Evolutionary conservation across 2,113 vertebrate genomes (phyloP).

Genomic region (Thymallus thymallus): DNA sequence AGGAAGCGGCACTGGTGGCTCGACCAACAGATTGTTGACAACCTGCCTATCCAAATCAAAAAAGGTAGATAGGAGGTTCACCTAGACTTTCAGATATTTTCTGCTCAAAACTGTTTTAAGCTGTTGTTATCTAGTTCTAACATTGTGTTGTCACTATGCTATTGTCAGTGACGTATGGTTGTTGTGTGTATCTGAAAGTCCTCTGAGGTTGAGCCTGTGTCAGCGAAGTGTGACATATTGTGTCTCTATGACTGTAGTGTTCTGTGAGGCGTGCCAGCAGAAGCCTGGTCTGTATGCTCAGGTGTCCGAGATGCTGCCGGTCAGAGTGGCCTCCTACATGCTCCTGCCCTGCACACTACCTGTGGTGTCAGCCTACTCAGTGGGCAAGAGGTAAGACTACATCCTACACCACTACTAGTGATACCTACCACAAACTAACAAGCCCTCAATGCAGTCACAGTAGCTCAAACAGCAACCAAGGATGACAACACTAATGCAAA

Average conservation of each 20-base stretch:
- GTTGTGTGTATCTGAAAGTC: too few relatives aligned
- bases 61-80: conserved; percentile 69
- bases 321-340: conserved; percentile 83
- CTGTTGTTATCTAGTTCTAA: background rate
- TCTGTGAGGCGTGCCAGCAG: conserved; percentile 77
- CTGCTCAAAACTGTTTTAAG: background rate
- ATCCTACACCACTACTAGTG: background rate
- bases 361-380: conserved; percentile 77
- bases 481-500: too few relatives aligned
- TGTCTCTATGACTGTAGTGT: conserved; percentile 60
- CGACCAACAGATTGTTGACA: conserved; percentile 74
- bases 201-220: too few relatives aligned
- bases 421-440: too few relatives aligned
- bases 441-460: too few relatives aligned
- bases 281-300: conserved; percentile 70
- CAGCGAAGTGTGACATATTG: background rate
- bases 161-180: background rate
- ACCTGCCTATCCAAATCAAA: conserved; percentile 74
- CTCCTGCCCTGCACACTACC: conserved; percentile 87
- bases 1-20: conserved; percentile 72
- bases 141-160: background rate
- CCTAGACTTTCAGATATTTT: too few relatives aligned
- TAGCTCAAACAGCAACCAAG: too few relatives aligned
- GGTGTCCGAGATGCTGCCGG: conserved; percentile 74
- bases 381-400: conserved; percentile 77